A percentile compares a stretch with the other conserved stretches of the same genome.
These are phyloP conservation scores for Microcebus griseorufus DNA, from an alignment of 2,113 vertebrate genomes.

Conservation along the genomic window DNA sequence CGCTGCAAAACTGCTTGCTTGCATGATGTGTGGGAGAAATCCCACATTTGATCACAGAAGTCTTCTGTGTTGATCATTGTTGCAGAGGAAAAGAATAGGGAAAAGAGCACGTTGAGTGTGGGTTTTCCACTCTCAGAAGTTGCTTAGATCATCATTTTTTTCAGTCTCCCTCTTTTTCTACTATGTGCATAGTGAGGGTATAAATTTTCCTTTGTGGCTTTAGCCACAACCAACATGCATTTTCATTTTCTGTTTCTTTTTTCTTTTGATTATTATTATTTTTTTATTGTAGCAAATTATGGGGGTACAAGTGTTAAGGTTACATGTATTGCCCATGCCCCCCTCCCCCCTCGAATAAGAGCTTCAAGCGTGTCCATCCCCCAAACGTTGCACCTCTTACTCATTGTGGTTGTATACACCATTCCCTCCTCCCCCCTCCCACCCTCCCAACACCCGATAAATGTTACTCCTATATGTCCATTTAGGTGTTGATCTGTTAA, in stretches of 20 bases:
- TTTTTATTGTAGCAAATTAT: no score
- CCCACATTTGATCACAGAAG: background rate
- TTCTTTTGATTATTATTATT: no score
- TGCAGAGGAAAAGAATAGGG: background rate
- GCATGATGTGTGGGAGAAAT: background rate
- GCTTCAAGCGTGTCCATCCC: no score
- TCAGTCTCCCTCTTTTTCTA: background rate
- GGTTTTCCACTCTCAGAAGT: background rate
- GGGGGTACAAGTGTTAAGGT: no score
- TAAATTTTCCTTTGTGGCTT: background rate
- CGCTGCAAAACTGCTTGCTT: background rate
- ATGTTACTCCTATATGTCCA: no score
- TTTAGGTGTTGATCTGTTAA: no score
- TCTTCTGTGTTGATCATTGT: background rate
- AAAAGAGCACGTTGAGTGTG: background rate
- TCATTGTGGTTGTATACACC: no score
- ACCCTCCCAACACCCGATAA: no score
- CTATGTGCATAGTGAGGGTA: background rate
- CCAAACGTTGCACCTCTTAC: no score
- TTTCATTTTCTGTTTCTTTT: background rate
- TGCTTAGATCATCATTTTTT: background rate
- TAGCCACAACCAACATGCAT: background rate
- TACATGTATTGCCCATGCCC: no score
- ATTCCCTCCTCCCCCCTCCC: no score
- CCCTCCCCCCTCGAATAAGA: no score